Base-by-base conservation (phyloP, 2,113 vertebrate species). In the Anhinga anhinga region DNA sequence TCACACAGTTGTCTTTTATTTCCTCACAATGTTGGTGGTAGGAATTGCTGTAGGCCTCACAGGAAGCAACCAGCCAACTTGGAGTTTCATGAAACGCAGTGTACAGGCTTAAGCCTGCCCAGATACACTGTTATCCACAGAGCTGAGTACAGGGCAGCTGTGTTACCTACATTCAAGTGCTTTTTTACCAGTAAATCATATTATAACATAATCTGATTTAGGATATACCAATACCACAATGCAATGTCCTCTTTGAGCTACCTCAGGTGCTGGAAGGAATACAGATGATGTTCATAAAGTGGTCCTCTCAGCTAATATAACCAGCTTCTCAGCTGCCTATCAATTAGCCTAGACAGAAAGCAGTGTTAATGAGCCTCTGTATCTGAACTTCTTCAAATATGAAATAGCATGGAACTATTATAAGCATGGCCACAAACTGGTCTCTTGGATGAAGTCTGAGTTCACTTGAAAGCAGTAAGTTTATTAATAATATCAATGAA, bases 1-100 rank as follows among this genome's bases (percentile, higher is more conserved):
- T 0, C 11, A 32, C 66, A 81, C 94, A 95, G 80, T 97, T 95
- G 87, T 91, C 71, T 96, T 95, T 93, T 95, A 94, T 97, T 97
- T 95, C 69, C 73, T 92, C 0, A 1, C 76, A 42, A 82, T 93
- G 92, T 77, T 92, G 82, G 90, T 86, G 97, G 94, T 82, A 97
- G 56, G 50, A 94, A 95, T 94, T 94, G 85, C 95, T 97, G 76
- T 91, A 93, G 93, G 95, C 91, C 91, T 96, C 95, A 93, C 73
- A 98, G 94, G 86, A 97, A 98, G 83, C 87, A 96, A 77, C 21
- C 92, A 88, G 62, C 76, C 94, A 90, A 86, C 70, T 91, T 52
- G 15, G 52, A 79, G 20, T 65, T 97, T 56, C 77, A 95, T 93
- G 90, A 96, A 94, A 95, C 42, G 78, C n/a, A 79, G 7, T 2